Evolutionary conservation across 2,888 invertebrate species (phyloP), one percentile per base, ranked within the genome.

Genomic region (Protodeltote pygarga): DNA sequence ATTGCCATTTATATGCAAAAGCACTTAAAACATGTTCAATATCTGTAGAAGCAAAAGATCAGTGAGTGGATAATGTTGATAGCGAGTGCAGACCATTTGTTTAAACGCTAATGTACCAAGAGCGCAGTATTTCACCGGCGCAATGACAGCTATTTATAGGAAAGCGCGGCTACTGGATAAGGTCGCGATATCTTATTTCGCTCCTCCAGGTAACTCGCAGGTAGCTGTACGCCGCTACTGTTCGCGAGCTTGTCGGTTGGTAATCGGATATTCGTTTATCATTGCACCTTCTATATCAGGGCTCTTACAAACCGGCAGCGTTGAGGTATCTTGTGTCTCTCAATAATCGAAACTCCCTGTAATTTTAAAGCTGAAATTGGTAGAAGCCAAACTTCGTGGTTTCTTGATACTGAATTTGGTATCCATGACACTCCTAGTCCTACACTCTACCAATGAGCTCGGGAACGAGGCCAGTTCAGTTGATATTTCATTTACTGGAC

Each of bases 1-100:
- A 10, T 19, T 16, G 20, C 24, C 15, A 34, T 25, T 17, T 24
- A 16, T 39, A 33, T 35, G 53, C 53, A 59, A 32, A 51, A 52
- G 9, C 8, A 24, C 34, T 32, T 31, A 3, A 35, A 14, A 20
- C 24, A 31, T 15, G 21, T 29, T 5, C 20, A n/a, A 16, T 23
- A 15, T 14, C 3, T 15, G 6, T 3, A 9, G 21, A 8, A 8
- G 31, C 20, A 10, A 10, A 10, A 16, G 4, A 9, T n/a, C 8
- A 2, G 9, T 14, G n/a, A 2, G 27, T 9, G 19, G 25, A 9
- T 10, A 9, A 25, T 14, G 23, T n/a, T 5, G 14, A 23, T 35
- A 29, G 6, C 4, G 16, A 14, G n/a, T 24, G 17, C 10, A 5
- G 1, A 6, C 11, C 3, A 35, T 3, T 15, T 14, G 8, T n/a